phyloP scores from a whole-genome alignment of 2,113 vertebrate species.

The Spilogale gracilis region DNA sequence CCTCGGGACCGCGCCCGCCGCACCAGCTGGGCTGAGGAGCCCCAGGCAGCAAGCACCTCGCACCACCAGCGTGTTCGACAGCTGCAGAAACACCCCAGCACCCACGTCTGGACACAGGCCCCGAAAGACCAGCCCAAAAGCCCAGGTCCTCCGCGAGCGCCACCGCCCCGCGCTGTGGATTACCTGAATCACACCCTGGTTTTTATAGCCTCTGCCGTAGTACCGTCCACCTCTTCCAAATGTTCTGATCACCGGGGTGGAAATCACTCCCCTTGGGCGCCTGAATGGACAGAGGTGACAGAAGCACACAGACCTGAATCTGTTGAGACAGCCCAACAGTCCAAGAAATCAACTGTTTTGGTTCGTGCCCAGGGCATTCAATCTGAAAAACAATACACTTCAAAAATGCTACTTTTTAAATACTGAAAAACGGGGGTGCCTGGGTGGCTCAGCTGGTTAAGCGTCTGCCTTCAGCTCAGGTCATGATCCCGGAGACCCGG shows the following conservation, averaged over 20 bases:
- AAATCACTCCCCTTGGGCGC: constrained; percentile 95
- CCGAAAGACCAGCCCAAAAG: not conserved
- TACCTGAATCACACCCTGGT: constrained; percentile 93
- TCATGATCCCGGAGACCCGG: too few species aligned
- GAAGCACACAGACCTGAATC: constrained; percentile 63
- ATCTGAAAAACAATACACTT: constrained; percentile 34
- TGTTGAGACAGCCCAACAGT: not conserved
- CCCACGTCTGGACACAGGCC: not conserved
- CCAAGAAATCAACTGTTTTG: not conserved
- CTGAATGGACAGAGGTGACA: constrained; percentile 82
- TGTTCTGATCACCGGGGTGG: constrained; percentile 95
- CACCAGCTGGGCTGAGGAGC: not conserved
- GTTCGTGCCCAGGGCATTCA: not conserved
- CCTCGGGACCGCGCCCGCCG: not conserved
- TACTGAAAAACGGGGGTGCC: not conserved
- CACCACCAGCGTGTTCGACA: not conserved
- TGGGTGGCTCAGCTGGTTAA: too few species aligned
- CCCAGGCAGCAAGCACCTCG: not conserved
- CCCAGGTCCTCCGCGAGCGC: not conserved
- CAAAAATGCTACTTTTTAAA: not conserved
- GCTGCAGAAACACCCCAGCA: not conserved
- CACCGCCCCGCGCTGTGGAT: rapidly evolving
- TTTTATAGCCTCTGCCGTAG: constrained; percentile 93
- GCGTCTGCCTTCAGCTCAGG: too few species aligned
- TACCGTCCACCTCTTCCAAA: constrained; percentile 95